Percentiles rank a stretch among this genome's conserved stretches.
phyloP scores from a whole-genome alignment of 2,888 invertebrate genomes.

The Hypsopygia costalis region DNA sequence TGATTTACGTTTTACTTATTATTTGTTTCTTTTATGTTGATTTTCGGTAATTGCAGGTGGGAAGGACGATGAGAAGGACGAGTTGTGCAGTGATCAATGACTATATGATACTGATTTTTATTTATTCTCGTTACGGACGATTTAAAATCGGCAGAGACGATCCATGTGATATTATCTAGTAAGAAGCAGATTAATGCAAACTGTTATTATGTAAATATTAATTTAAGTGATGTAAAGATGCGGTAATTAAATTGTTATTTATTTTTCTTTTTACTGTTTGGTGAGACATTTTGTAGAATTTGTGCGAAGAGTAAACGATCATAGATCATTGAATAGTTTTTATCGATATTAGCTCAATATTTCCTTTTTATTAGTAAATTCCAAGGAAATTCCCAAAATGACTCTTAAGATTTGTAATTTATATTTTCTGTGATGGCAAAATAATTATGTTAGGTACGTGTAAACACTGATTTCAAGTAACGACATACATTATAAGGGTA shows the following conservation, averaged over 20 bases:
- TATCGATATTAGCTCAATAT: neutral
- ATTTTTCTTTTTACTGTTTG: slow-evolving; percentile 48
- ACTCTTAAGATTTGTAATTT: no score
- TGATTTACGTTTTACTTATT: slow-evolving; percentile 28
- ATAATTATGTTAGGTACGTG: no score
- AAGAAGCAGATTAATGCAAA: slow-evolving; percentile 56
- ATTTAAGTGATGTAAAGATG: slow-evolving; percentile 60
- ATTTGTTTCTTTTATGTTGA: slow-evolving; percentile 54
- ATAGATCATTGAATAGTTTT: neutral
- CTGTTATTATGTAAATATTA: slow-evolving; percentile 66
- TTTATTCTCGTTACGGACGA: slow-evolving; percentile 37
- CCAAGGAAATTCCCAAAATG: no score
- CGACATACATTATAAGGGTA: no score
- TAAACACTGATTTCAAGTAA: no score
- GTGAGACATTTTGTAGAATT: slow-evolving; percentile 29
- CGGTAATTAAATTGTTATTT: slow-evolving; percentile 59
- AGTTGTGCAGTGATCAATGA: slow-evolving; percentile 67
- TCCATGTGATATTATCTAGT: slow-evolving; percentile 74
- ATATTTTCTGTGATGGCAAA: no score
- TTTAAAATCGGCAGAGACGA: slow-evolving; percentile 67
- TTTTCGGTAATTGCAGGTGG: slow-evolving; percentile 75
- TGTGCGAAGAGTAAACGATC: neutral
- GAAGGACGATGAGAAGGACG: slow-evolving; percentile 73
- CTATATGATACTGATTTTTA: slow-evolving; percentile 49
- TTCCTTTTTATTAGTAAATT: neutral